Base-by-base conservation (phyloP, 53 echinoderm and acorn worm genomes). In the Temnopleurus reevesii region DNA sequence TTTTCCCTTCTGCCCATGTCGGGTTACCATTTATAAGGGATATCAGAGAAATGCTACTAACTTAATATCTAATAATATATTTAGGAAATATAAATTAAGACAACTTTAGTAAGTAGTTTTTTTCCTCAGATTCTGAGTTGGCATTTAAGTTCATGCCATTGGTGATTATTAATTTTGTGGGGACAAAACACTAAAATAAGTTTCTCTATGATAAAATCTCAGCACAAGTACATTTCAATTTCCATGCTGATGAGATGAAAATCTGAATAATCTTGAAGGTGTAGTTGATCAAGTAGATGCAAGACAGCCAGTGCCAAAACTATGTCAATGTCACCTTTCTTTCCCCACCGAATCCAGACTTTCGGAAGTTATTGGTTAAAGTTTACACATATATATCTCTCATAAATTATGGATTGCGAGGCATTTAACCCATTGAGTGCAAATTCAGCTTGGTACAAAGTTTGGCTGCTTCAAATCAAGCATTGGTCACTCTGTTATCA, bases 161-260 rank as follows among this genome's bases (percentile, higher is more conserved):
- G 34, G 15, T 33, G 33, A 63, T 63, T 33, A 63, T 29, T 0
- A 9, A 58, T 24, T 58, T 58, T 19, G 58, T 58, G 27, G 1
- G 27, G 58, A 58, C 58, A 58, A 58, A 58, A 58, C 58, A 58
- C 58, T 58, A 58, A 58, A 58, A 58, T 58, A 58, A 58, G 58
- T 58, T 12, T 12, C 25, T 26, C 76, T 0, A 35, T 76, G 76
- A 76, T 76, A 76, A 76, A 36, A 76, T 76, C 76, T 76, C 5
- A 31, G 23, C 38, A 36, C 27, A 34, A 76, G 76, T 76, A 18
- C 76, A 19, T 10, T 76, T 76, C 76, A 76, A 76, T 76, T 76
- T 76, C 76, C 76, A 76, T 76, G 43, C 30, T 76, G 76, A 76
- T 76, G 29, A 76, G 76, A 76, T 76, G 76, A 41, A 76, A 36